Conservation (phyloP, 2,888 invertebrate genomes). For the Helobdella robusta region DNA sequence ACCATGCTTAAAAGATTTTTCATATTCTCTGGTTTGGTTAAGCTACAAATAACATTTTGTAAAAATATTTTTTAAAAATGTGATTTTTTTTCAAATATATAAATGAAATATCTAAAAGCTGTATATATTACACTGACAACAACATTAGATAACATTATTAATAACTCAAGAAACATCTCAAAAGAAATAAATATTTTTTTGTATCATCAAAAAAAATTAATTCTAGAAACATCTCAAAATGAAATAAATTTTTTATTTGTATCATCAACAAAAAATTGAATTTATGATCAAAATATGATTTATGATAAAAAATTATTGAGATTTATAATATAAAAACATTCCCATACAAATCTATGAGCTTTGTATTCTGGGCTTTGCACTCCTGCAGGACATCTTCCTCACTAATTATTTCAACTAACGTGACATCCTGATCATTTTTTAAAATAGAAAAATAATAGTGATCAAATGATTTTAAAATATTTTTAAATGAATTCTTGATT, state of each 20-base stretch:
- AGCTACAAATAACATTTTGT: conserved; percentile 54
- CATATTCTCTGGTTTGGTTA: conserved; percentile 73
- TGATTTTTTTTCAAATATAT: too few species aligned
- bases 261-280: too few species aligned
- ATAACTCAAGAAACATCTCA: neutral
- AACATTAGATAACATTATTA: neutral
- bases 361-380: conserved; percentile 82
- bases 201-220: neutral
- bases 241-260: too few species aligned
- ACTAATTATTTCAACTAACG: conserved; percentile 77
- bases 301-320: too few species aligned
- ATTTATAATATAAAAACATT: too few species aligned
- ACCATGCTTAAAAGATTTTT: conserved; percentile 75
- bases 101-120: too few species aligned
- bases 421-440: conserved; percentile 65
- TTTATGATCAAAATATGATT: too few species aligned
- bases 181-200: neutral
- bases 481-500: neutral
- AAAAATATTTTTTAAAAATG: neutral
- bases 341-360: conserved; percentile 82
- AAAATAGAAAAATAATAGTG: neutral
- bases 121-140: too few species aligned
- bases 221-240: too few species aligned
- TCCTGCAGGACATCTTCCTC: conserved; percentile 90
- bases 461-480: neutral